These are phyloP conservation scores for Caenorhabditis elegans DNA, from an alignment of 1,140 invertebrate genomes.

Conservation along the genomic window DNA sequence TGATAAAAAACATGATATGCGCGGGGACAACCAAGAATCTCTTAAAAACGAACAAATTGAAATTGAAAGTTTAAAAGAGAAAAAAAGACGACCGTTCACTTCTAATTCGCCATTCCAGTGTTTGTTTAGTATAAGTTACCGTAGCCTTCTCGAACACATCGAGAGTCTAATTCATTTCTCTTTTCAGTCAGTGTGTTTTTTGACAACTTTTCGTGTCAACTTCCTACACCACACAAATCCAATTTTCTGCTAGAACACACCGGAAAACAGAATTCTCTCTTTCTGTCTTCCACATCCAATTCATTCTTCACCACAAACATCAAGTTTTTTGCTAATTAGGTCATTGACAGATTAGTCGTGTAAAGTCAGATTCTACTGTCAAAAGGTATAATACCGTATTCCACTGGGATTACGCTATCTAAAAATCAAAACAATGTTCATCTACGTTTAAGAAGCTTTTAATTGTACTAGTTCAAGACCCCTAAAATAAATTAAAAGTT, in stretches of 20 bases:
- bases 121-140: conserved; percentile 33
- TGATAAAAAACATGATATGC: background rate
- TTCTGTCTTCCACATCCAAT: background rate
- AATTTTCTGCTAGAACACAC: conserved; percentile 30
- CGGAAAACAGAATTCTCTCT: background rate
- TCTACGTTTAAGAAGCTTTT: too few species aligned
- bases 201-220: background rate
- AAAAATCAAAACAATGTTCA: too few species aligned
- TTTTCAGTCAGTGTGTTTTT: background rate
- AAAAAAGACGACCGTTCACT: background rate
- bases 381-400: background rate
- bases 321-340: conserved; percentile 21
- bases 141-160: conserved; percentile 19
- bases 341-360: conserved; percentile 24
- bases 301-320: background rate
- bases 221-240: background rate
- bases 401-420: too few species aligned
- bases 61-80: conserved; percentile 3
- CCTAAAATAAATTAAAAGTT: too few species aligned
- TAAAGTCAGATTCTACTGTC: background rate
- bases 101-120: background rate
- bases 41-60: too few species aligned
- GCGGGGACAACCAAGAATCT: background rate
- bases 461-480: too few species aligned
- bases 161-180: conserved; percentile 20